Percentiles rank a stretch among this genome's conserved stretches.
Conservation (phyloP, 2,888 invertebrate species). For the Entomobrya multifasciata region DNA sequence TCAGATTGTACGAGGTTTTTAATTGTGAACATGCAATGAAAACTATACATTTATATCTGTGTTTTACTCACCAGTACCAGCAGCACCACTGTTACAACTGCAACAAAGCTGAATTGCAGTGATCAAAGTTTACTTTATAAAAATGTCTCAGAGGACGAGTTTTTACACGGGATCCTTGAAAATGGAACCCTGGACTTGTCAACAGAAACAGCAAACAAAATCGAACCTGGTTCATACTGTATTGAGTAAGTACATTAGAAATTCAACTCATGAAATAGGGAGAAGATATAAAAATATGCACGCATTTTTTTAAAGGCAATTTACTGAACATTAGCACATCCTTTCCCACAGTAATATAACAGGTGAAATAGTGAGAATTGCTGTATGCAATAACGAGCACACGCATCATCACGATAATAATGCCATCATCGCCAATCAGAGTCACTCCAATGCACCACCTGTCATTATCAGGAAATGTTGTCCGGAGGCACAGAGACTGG, state of each 20-base stretch:
- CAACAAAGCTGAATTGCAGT: constrained; percentile 28
- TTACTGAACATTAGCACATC: constrained; percentile 18
- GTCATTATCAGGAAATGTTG: constrained; percentile 51
- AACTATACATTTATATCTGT: not conserved
- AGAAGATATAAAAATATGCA: not conserved
- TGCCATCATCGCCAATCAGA: not conserved
- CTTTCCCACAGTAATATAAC: constrained; percentile 54
- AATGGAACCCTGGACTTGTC: not conserved
- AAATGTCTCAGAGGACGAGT: constrained; percentile 34
- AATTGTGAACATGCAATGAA: not conserved
- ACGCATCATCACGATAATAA: too few relatives aligned
- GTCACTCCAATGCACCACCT: not conserved
- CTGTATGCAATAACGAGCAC: constrained; percentile 23
- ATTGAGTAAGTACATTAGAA: constrained; percentile 61
- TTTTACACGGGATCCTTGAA: not conserved
- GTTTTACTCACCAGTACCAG: not conserved
- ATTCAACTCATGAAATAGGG: too few relatives aligned
- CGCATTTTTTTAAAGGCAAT: constrained; percentile 33
- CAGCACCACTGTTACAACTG: not conserved
- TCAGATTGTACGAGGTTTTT: not conserved
- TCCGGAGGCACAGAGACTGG: not conserved
- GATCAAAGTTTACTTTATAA: not conserved
- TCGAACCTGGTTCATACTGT: constrained; percentile 35
- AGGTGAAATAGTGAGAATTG: not conserved
- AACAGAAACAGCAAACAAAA: too few relatives aligned